Conservation (phyloP, 2,113 vertebrate genomes). For the Chascanopsetta lugubris region DNA sequence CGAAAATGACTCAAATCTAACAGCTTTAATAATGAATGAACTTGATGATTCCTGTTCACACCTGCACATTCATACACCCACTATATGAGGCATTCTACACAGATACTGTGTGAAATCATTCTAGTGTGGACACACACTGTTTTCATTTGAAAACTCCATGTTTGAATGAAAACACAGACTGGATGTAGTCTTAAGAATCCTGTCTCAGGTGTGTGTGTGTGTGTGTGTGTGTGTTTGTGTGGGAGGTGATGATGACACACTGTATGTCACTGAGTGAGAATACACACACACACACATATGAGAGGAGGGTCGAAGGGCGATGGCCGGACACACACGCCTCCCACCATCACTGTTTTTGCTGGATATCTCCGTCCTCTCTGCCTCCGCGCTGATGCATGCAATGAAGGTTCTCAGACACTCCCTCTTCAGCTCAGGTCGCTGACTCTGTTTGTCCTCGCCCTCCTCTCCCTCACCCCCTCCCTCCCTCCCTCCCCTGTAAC, state of each 20-base stretch:
- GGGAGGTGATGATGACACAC: conserved; percentile 17
- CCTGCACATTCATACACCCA: too few species aligned
- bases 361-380: conserved; percentile 71
- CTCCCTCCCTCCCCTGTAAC: conserved; percentile 29
- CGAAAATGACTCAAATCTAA: too few species aligned
- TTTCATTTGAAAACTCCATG: too few species aligned
- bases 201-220: conserved; percentile 22
- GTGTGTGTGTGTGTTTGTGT: conserved; percentile 51
- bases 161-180: too few species aligned
- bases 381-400: conserved; percentile 71
- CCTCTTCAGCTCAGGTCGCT: conserved; percentile 69
- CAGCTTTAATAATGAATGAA: too few species aligned
- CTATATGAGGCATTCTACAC: too few species aligned
- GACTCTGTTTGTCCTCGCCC: conserved; percentile 67
- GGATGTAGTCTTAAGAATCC: not conserved
- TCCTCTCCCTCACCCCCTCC: conserved; percentile 46
- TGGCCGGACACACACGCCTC: conserved; percentile 48
- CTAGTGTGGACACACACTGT: too few species aligned
- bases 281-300: conserved; percentile 26
- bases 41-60: too few species aligned
- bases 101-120: too few species aligned
- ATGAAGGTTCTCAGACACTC: conserved; percentile 68
- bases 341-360: conserved; percentile 43
- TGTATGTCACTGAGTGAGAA: too few species aligned
- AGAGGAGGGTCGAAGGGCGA: conserved; percentile 51